A percentile compares a stretch with the other conserved stretches of the same genome.
phyloP scores from a whole-genome alignment of 2,888 invertebrate species.

The Gandaritis pyraliata region DNA sequence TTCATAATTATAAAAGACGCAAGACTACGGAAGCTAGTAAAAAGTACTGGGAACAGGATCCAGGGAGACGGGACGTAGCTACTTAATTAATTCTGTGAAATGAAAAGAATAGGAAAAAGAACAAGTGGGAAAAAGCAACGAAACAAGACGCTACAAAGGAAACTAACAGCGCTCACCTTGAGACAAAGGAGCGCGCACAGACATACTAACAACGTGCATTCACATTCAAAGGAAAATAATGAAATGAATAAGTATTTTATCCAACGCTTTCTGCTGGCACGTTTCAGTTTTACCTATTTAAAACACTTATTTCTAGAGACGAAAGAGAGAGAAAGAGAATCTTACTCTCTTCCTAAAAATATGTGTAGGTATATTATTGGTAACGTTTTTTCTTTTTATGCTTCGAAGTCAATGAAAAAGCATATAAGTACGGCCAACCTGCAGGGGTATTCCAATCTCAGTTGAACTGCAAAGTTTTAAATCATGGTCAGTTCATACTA shows the following conservation, averaged over 20 bases:
- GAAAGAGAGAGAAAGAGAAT: no score
- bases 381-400: no score
- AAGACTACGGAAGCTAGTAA: background rate
- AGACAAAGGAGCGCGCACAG: slow-evolving; percentile 49
- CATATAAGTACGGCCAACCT: no score
- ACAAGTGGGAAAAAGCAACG: slow-evolving; percentile 17
- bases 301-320: no score
- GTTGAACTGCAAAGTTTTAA: no score
- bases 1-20: no score
- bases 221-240: slow-evolving; percentile 29
- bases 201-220: slow-evolving; percentile 34
- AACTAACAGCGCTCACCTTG: slow-evolving; percentile 46
- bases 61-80: background rate
- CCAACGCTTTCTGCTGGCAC: slow-evolving; percentile 35
- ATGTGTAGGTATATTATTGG: no score
- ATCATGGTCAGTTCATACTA: no score
- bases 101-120: slow-evolving; percentile 17
- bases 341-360: background rate
- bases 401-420: no score
- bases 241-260: slow-evolving; percentile 32
- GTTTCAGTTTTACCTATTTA: slow-evolving; percentile 12
- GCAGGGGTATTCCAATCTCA: no score
- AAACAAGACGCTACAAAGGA: slow-evolving; percentile 43
- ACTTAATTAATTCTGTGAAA: slow-evolving; percentile 1
- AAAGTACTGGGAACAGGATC: background rate